Conservation (phyloP, 2,888 invertebrate genomes). For the Silvanus unidentatus region DNA sequence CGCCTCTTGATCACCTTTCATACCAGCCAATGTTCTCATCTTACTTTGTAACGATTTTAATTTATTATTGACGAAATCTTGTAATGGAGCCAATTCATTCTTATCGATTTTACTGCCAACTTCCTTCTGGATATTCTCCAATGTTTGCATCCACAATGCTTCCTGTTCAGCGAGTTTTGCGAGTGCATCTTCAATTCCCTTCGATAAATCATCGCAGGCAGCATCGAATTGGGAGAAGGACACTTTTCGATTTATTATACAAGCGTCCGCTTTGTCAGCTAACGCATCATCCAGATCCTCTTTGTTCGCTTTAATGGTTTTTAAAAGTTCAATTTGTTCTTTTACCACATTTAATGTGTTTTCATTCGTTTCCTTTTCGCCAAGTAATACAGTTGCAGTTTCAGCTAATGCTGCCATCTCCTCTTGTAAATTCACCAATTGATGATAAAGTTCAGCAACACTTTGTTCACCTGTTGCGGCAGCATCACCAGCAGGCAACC, state of each 20-base stretch:
- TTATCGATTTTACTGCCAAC: slow-evolving; percentile 63
- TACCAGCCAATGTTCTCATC: slow-evolving; percentile 53
- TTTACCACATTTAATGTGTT: slow-evolving; percentile 53
- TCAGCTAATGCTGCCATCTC: slow-evolving; percentile 44
- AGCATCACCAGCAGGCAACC: slow-evolving; percentile 29
- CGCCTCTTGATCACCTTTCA: slow-evolving; percentile 61
- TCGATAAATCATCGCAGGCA: slow-evolving; percentile 61
- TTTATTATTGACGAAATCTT: slow-evolving; percentile 59
- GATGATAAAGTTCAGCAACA: slow-evolving; percentile 40
- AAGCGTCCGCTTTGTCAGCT: slow-evolving; percentile 69
- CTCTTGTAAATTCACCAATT: slow-evolving; percentile 41
- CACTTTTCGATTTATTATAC: slow-evolving; percentile 64
- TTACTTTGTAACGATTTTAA: slow-evolving; percentile 57
- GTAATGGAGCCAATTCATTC: slow-evolving; percentile 57
- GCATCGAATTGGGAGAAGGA: slow-evolving; percentile 67
- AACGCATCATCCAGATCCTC: slow-evolving; percentile 66
- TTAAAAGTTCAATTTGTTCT: slow-evolving; percentile 62
- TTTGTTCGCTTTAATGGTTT: slow-evolving; percentile 62
- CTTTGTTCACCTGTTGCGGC: slow-evolving; percentile 15
- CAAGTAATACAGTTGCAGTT: slow-evolving; percentile 46
- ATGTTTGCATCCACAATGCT: slow-evolving; percentile 57
- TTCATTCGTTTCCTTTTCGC: slow-evolving; percentile 54
- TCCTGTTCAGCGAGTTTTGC: slow-evolving; percentile 59
- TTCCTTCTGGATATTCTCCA: slow-evolving; percentile 61
- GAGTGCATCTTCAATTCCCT: slow-evolving; percentile 58